Percentiles rank a stretch among this genome's conserved stretches.
Conservation (phyloP, 1,140 invertebrate genomes). For the Acromyrmex heyeri region DNA sequence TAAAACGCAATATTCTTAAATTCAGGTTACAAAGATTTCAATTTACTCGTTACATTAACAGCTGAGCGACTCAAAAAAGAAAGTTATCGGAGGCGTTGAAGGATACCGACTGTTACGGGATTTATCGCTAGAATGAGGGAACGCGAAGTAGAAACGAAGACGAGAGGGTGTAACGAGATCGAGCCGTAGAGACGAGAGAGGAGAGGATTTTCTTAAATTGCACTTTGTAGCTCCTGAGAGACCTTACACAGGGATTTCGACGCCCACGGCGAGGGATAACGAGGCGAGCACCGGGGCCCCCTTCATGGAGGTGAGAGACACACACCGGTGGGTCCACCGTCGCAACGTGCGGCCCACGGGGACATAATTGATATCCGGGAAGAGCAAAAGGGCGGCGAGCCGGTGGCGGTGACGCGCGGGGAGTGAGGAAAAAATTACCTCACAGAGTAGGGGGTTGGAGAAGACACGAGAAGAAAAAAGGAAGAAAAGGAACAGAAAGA, state of each 20-base stretch:
- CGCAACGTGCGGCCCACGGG: conserved; percentile 72
- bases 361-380: conserved; percentile 83
- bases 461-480: conserved; percentile 61
- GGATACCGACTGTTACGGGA: conserved; percentile 50
- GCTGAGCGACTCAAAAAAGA: neutral
- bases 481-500: conserved; percentile 25
- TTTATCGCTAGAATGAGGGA: conserved; percentile 67
- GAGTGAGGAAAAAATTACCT: conserved; percentile 60
- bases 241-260: conserved; percentile 80
- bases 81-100: conserved; percentile 14
- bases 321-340: conserved; percentile 79
- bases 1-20: neutral
- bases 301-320: conserved; percentile 74
- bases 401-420: conserved; percentile 53
- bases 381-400: conserved; percentile 75
- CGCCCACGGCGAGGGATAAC: conserved; percentile 83
- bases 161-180: conserved; percentile 40
- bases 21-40: neutral
- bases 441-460: conserved; percentile 44
- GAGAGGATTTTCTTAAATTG: conserved; percentile 81
- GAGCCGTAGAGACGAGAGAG: conserved; percentile 36
- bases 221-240: conserved; percentile 82
- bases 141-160: conserved; percentile 54
- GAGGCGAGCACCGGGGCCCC: conserved; percentile 71
- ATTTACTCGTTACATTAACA: conserved; percentile 24